Evolutionary conservation across 2,888 invertebrate species (phyloP), one percentile per base, ranked within the genome.

Genomic region (Dascillus cervinus): DNA sequence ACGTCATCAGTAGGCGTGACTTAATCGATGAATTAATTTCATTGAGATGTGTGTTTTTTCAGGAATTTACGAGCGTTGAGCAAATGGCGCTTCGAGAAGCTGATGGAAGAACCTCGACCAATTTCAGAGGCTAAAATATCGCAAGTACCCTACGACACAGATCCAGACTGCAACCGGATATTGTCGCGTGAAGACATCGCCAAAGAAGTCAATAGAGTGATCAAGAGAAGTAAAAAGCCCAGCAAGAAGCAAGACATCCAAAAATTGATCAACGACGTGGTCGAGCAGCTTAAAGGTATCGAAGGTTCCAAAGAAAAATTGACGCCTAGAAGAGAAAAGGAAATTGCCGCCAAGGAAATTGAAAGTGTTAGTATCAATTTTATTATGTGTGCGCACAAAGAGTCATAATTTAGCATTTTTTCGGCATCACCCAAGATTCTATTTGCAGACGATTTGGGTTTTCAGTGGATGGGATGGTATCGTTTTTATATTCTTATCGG

Each of bases 251-350:
- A 67, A 63, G 43, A 53, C 69, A 37, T 64, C n/a, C 56, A 61
- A 21, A 53, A 54, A 23, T 49, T 62, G 34, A 62, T 69, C 22
- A 54, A 49, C 22, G 60, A 67, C 34, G 39, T 69, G n/a, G 47
- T 62, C 14, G 50, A 56, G 17, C 62, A 66, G 27, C 41, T 69
- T 26, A 61, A 54, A 35, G 47, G 49, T 39, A 41, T 59, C 57
- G 58, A 61, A 37, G 43, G 26, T 4, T 29, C 47, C 47, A 46
- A 37, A 29, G 25, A 40, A 22, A 22, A 55, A 1, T 61, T 68
- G 59, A 66, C 72, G 9, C 72, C 76, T 0, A 62, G 70, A 33
- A 64, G 69, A 0, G 71, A 75, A 44, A 73, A 75, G 49, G 69
- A 67, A 44, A 57, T 68, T 26, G 58, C 75, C 4, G 51, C 70